A percentile compares a stretch with the other conserved stretches of the same genome.
Conservation (phyloP, 2,888 invertebrate genomes). For the Empis stercorea region DNA sequence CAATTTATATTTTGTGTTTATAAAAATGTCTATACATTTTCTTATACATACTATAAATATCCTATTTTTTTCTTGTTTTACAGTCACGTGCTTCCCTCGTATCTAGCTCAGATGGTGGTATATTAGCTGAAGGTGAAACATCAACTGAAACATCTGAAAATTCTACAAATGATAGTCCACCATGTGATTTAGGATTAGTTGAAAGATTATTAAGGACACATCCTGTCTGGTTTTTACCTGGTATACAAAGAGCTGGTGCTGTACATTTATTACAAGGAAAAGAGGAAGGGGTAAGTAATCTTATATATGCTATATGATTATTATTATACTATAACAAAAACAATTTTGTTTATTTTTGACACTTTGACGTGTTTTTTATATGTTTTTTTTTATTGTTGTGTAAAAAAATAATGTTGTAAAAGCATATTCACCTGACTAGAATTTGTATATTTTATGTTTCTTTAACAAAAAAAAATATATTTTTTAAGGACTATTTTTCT, state of each 20-base stretch:
- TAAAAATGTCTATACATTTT: too few relatives aligned
- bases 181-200: conserved; percentile 71
- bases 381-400: conserved; percentile 4
- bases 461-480: too few relatives aligned
- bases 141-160: conserved; percentile 49
- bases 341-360: conserved; percentile 4
- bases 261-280: conserved; percentile 88
- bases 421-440: conserved; percentile 3
- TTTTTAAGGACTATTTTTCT: too few relatives aligned
- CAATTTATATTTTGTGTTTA: too few relatives aligned
- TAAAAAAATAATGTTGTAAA: too few relatives aligned
- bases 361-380: background rate
- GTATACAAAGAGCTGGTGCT: conserved; percentile 84
- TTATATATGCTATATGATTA: too few relatives aligned
- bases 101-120: conserved; percentile 42
- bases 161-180: conserved; percentile 42
- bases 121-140: conserved; percentile 43
- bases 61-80: conserved; percentile 10
- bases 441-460: background rate
- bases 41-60: too few relatives aligned
- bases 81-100: conserved; percentile 37
- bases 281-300: conserved; percentile 68
- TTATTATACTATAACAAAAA: background rate
- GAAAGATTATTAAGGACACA: conserved; percentile 83
- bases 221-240: conserved; percentile 91